phyloP scores from a whole-genome alignment of 2,888 invertebrate genomes.

The Craniophora ligustri region DNA sequence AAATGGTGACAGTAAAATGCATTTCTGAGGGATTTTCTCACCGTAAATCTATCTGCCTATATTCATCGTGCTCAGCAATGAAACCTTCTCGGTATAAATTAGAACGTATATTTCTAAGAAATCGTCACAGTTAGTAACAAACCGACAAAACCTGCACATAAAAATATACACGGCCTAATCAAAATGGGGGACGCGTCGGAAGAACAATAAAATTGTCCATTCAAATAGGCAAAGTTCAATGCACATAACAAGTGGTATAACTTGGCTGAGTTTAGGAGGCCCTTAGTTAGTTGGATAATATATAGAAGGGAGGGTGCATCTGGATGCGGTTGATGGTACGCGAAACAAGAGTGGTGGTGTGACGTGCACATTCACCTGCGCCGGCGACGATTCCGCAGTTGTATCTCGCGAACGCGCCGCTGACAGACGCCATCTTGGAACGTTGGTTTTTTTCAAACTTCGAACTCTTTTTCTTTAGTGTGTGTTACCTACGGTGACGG shows the following conservation, averaged over 20 bases:
- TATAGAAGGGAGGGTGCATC: slow-evolving; percentile 65
- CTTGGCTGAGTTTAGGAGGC: slow-evolving; percentile 73
- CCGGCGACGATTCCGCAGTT: slow-evolving; percentile 79
- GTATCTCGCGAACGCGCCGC: slow-evolving; percentile 67
- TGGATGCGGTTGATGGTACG: slow-evolving; percentile 67
- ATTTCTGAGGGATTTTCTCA: no score
- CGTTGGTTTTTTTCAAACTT: slow-evolving; percentile 57
- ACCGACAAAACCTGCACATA: slow-evolving; percentile 43
- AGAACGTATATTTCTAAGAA: slow-evolving; percentile 10
- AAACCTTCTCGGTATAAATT: no score
- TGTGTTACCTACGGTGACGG: slow-evolving; percentile 70
- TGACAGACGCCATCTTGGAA: slow-evolving; percentile 64
- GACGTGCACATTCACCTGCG: slow-evolving; percentile 85
- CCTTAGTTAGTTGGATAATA: slow-evolving; percentile 57
- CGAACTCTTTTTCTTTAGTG: slow-evolving; percentile 64
- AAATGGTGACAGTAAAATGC: no score
- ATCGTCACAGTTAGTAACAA: slow-evolving; percentile 19
- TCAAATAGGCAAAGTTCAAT: slow-evolving; percentile 84
- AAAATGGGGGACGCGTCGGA: slow-evolving; percentile 71
- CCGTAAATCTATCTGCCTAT: no score
- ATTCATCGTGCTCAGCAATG: no score
- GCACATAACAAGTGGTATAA: slow-evolving; percentile 74
- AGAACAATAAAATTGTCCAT: slow-evolving; percentile 73
- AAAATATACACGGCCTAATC: slow-evolving; percentile 61
- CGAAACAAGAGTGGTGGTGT: slow-evolving; percentile 82